These are phyloP conservation scores for Esox masquinongy DNA, from an alignment of 2,797 vertebrate genomes.

Conservation along the genomic window DNA sequence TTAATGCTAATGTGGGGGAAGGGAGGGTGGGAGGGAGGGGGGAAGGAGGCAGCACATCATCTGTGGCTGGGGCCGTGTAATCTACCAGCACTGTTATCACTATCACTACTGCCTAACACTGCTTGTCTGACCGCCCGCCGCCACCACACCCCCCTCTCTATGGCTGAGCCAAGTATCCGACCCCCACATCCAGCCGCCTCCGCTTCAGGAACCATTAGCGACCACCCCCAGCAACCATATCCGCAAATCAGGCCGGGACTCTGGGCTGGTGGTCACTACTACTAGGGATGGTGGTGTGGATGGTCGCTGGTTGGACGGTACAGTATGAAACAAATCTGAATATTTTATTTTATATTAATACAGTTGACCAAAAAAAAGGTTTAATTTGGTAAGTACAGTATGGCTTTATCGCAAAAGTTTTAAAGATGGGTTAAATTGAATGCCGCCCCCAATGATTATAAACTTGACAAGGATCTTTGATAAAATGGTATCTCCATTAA, in stretches of 20 bases:
- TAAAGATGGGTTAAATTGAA: too few species aligned
- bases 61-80: slow-evolving; percentile 49
- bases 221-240: background rate
- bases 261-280: background rate
- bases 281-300: background rate
- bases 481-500: too few species aligned
- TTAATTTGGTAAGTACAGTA: too few species aligned
- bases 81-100: slow-evolving; percentile 42
- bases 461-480: too few species aligned
- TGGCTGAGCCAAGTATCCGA: background rate
- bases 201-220: background rate
- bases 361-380: too few species aligned
- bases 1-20: slow-evolving; percentile 78
- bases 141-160: background rate
- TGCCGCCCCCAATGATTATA: too few species aligned
- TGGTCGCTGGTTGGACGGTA: background rate
- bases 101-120: slow-evolving; percentile 45
- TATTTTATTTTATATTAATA: too few species aligned
- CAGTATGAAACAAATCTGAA: background rate
- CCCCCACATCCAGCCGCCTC: background rate
- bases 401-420: too few species aligned
- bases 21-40: background rate
- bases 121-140: slow-evolving; percentile 14
- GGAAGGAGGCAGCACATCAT: slow-evolving; percentile 61
- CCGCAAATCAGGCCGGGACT: background rate